phyloP scores from a whole-genome alignment of 2,113 vertebrate species.

The Canis aureus region DNA sequence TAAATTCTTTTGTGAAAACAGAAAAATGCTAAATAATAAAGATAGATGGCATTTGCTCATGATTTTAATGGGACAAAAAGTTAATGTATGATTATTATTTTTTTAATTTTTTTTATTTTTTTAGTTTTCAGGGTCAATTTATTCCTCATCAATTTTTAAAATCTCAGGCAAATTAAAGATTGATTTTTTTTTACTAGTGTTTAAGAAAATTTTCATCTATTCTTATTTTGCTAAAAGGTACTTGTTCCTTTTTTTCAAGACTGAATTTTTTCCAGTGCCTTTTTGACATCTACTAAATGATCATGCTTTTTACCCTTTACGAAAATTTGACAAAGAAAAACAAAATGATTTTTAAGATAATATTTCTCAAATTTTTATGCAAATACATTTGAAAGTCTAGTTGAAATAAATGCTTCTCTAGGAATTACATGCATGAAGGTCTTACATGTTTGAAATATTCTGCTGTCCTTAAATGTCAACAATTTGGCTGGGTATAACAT shows the following conservation, averaged over 20 bases:
- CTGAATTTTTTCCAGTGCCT: constrained; percentile 2
- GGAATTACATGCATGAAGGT: neutral
- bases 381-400: neutral
- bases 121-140: too few species aligned
- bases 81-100: neutral
- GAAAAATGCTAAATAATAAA: constrained; percentile 28
- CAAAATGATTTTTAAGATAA: constrained; percentile 15
- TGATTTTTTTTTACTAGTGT: neutral
- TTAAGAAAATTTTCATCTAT: constrained; percentile 28
- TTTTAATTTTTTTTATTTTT: neutral
- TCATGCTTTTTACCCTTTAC: neutral
- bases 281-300: constrained; percentile 7
- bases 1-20: neutral
- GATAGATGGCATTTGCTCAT: neutral
- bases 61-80: constrained; percentile 31
- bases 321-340: constrained; percentile 1
- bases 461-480: neutral
- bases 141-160: too few species aligned
- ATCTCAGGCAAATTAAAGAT: too few species aligned
- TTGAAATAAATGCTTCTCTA: neutral
- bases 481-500: neutral
- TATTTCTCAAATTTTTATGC: neutral
- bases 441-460: neutral
- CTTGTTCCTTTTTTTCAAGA: neutral
- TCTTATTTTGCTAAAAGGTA: constrained; percentile 50